Evolutionary conservation across 2,797 vertebrate genomes (phyloP), one percentile per base, ranked within the genome.

Genomic region (Hydrophis major): DNA sequence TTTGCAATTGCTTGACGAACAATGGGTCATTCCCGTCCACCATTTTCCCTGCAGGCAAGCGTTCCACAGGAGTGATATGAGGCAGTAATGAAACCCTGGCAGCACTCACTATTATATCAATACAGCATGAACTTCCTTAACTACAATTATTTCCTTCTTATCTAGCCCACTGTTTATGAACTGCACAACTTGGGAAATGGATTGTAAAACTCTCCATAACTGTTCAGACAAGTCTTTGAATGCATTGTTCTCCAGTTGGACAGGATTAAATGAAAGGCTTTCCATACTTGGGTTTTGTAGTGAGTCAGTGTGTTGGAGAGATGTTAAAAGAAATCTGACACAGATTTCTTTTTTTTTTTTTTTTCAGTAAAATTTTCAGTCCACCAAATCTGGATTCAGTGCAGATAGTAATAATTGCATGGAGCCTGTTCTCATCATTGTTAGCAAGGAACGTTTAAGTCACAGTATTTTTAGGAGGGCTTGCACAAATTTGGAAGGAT

Each of bases 1-100:
- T 94, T 94, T 57, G 59, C 93, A 92, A 94, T 93, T 95, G 95
- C 96, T 88, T 96, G 94, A 90, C 92, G 97, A 95, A 87, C 60
- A 93, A 90, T 91, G 93, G 74, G 86, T 93, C 94, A 86, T 92
- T 94, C 91, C 87, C 56, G 37, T 93, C 93, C 95, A 63, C 93
- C 87, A 92, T 96, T 97, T 96, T 94, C 91, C 92, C 94, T 92
- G 93, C 92, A 93, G 94, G 94, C 37, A 6, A 88, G 89, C 90
- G 88, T 94, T 96, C 86, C 87, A 91, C 89, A 94, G 92, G 90
- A 94, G 91, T 90, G 89, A 93, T 96, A 86, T 86, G 32, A 86
- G 95, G 93, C 63, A 88, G 27, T 93, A 96, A 95, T 93, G 92
- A 89, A 89, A 93, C 83, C 90, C 47, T 91, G 92, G 95, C 93